A percentile compares a stretch with the other conserved stretches of the same genome.
These are phyloP conservation scores for Drosophila quadrilineata DNA, from an alignment of 1,140 invertebrate species.

Conservation along the genomic window DNA sequence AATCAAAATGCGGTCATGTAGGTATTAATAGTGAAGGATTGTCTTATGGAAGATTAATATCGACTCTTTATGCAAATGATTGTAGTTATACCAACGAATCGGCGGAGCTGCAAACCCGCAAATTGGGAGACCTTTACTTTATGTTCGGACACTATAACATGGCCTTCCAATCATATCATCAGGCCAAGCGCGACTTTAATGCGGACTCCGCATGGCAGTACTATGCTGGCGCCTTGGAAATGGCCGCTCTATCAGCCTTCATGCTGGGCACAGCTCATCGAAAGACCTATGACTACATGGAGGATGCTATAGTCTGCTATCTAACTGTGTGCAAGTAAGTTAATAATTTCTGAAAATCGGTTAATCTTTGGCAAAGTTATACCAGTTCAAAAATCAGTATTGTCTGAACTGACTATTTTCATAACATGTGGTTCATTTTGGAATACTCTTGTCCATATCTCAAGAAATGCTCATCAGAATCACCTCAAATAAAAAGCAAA, in stretches of 20 bases:
- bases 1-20: conserved; percentile 91
- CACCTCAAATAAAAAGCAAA: too few species aligned
- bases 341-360: not conserved
- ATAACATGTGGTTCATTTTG: too few species aligned
- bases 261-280: conserved; percentile 90
- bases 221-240: conserved; percentile 97
- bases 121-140: conserved; percentile 97
- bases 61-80: not conserved
- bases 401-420: too few species aligned
- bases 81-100: conserved; percentile 94
- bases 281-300: conserved; percentile 94
- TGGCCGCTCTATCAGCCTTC: conserved; percentile 96
- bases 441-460: too few species aligned
- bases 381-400: too few species aligned
- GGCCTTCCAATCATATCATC: conserved; percentile 96
- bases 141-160: conserved; percentile 96
- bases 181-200: conserved; percentile 97
- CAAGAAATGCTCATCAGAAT: too few species aligned
- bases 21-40: not conserved
- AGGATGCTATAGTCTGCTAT: conserved; percentile 95
- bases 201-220: conserved; percentile 98
- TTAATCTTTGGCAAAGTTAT: not conserved
- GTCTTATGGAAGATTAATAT: not conserved
- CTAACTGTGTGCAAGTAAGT: conserved; percentile 91
- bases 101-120: conserved; percentile 94